Base-by-base conservation (phyloP, 2,888 invertebrate genomes). In the Dicyrtomina minuta region DNA sequence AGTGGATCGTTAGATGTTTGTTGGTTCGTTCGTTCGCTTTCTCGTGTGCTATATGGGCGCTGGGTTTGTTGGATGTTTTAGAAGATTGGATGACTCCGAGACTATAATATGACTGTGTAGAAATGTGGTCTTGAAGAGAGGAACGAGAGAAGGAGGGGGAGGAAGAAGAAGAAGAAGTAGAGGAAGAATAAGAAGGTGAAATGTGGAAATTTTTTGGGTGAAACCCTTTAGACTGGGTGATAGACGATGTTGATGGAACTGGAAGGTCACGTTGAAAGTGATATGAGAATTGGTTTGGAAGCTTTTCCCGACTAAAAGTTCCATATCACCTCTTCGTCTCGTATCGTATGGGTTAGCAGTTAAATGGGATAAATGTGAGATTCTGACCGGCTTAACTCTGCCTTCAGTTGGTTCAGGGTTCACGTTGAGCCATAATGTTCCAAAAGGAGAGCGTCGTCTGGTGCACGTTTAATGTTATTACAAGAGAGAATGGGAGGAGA, bases 301-400 rank as follows among this genome's bases (percentile, higher is more conserved):
- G 58, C 17, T 33, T 51, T 3, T 3, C 39, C 12, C 12, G 24
- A 22, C n/a, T 13, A 33, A n/a, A 58, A 60, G 26, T 44, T 46
- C 15, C 46, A 46, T 60, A 60, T 60, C 60, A 20, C 44, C 41
- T 44, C 26, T n/a, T 5, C 27, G n/a, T n/a, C n/a, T n/a, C 15
- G 43, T 60, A 49, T 22, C 49, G 12, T 26, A 10, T 41, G 59
- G 22, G 20, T 41, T 59, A 17, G 33, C 39, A 59, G 62, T 62
- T 62, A 49, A 49, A 62, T 49, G 49, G 62, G 49, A 49, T 44
- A 61, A 61, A 61, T 49, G 62, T 26, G 46, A 49, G 62, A 62
- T 62, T 60, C 49, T 62, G 62, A 62, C 62, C 62, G 62, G 62
- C 62, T 62, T 33, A 62, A 46, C 49, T 49, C 44, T 49, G 46